Base-by-base conservation (phyloP, 2,888 invertebrate species). In the Clanis bilineata region DNA sequence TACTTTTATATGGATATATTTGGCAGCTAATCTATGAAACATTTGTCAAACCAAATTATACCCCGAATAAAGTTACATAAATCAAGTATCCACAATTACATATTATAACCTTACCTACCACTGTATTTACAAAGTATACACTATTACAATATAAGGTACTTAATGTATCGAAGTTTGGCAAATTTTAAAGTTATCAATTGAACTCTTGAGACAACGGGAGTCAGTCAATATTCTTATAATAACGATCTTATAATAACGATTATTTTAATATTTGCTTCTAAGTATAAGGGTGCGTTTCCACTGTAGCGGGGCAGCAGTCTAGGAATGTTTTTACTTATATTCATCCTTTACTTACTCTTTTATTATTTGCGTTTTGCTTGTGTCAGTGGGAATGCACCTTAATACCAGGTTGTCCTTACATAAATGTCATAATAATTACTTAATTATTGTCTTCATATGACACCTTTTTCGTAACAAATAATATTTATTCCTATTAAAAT, bases 141-240 rank as follows among this genome's bases (percentile, higher is more conserved):
- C 25, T 47, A 18, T 23, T 12, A n/a, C 21, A 28, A 43, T 39
- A 44, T n/a, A 59, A 36, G 36, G 32, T 51, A 51, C 51, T 51
- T 51, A 51, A 32, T 18, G 32, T 51, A 18, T 51, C 47, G 9
- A 51, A 51, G 51, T 51, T 51, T 51, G 51, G 51, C 51, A 51
- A 51, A 32, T 51, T 10, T 28, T 51, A 51, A 51, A 51, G 51
- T 51, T 28, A 51, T 51, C 28, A 47, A 32, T 51, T 41, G 41
- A 41, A 41, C 41, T 51, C 32, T 28, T 28, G 51, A 51, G 10
- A 32, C 28, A 28, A 28, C 28, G 18, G 51, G 51, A 32, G 28
- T 28, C 51, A 51, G 51, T 32, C 51, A 44, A 10, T 44, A 44
- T 23, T 44, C 23, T 23, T 41, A 41, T 18, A n/a, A n/a, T n/a